A percentile compares a stretch with the other conserved stretches of the same genome.
These are phyloP conservation scores for Marasmarcha lunaedactyla DNA, from an alignment of 2,888 invertebrate genomes.

Conservation along the genomic window DNA sequence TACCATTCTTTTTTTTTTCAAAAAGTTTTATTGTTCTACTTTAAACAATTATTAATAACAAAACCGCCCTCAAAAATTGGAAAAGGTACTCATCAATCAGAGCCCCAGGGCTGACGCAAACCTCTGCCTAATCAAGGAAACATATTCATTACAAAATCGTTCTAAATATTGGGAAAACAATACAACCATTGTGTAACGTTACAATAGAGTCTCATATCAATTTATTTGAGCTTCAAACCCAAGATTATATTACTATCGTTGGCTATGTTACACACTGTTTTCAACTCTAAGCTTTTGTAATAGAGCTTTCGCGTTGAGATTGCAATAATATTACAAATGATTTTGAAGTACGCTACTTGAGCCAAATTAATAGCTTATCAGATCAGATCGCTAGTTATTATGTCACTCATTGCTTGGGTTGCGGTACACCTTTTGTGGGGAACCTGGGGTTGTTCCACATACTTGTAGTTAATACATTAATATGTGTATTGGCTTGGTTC, in stretches of 20 bases:
- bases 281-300: slow-evolving; percentile 11
- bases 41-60: too few species aligned
- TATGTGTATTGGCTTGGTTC: too few species aligned
- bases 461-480: too few species aligned
- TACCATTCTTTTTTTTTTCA: too few species aligned
- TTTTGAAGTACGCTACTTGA: slow-evolving; percentile 45
- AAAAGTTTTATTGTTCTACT: too few species aligned
- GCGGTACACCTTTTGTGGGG: slow-evolving; percentile 30
- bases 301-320: too few species aligned
- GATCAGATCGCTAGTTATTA: slow-evolving; percentile 54
- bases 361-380: slow-evolving; percentile 65
- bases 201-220: slow-evolving; percentile 51
- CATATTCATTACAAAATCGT: slow-evolving; percentile 30
- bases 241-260: slow-evolving; percentile 6
- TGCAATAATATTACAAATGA: slow-evolving; percentile 5
- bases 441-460: slow-evolving; percentile 31
- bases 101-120: slow-evolving; percentile 25
- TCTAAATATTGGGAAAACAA: slow-evolving; percentile 40
- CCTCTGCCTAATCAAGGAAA: slow-evolving; percentile 31
- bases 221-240: slow-evolving; percentile 33
- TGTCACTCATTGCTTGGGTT: slow-evolving; percentile 54
- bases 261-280: neutral
- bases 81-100: slow-evolving; percentile 36
- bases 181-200: slow-evolving; percentile 36
- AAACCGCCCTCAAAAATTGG: slow-evolving; percentile 13